These are phyloP conservation scores for Lagenorhynchus albirostris DNA, from an alignment of 2,113 vertebrate species.

Conservation along the genomic window DNA sequence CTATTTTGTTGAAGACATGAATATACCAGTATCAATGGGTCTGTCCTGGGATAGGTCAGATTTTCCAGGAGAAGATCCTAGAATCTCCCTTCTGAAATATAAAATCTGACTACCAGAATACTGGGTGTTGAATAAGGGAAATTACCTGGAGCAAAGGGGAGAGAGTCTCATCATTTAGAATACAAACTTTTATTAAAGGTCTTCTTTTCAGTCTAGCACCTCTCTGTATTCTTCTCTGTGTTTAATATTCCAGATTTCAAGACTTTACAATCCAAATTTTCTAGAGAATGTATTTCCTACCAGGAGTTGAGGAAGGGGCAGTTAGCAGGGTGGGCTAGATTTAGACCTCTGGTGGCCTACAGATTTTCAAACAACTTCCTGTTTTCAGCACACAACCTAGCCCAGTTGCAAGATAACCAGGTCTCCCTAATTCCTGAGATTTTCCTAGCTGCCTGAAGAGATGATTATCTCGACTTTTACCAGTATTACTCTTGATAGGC, in stretches of 20 bases:
- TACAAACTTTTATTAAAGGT: background rate
- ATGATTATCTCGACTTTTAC: background rate
- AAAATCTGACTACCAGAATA: background rate
- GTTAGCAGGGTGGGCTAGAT: background rate
- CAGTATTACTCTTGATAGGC: background rate
- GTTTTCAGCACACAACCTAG: background rate
- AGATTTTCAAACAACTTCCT: background rate
- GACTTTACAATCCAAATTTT: background rate
- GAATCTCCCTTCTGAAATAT: background rate
- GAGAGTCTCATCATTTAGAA: background rate
- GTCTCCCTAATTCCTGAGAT: background rate
- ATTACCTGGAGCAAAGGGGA: background rate
- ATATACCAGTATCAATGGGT: background rate
- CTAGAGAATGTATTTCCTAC: background rate
- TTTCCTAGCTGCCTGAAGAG: background rate
- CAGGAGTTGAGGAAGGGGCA: background rate
- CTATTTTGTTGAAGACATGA: background rate
- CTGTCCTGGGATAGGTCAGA: background rate
- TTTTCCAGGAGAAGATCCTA: background rate
- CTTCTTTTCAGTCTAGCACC: background rate
- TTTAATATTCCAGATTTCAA: background rate
- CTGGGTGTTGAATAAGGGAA: background rate
- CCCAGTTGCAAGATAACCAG: background rate
- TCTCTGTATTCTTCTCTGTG: background rate
- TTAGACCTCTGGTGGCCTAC: background rate